A percentile compares a stretch with the other conserved stretches of the same genome.
These are phyloP conservation scores for Odocoileus virginianus DNA, from an alignment of 2,113 vertebrate species.

Conservation along the genomic window DNA sequence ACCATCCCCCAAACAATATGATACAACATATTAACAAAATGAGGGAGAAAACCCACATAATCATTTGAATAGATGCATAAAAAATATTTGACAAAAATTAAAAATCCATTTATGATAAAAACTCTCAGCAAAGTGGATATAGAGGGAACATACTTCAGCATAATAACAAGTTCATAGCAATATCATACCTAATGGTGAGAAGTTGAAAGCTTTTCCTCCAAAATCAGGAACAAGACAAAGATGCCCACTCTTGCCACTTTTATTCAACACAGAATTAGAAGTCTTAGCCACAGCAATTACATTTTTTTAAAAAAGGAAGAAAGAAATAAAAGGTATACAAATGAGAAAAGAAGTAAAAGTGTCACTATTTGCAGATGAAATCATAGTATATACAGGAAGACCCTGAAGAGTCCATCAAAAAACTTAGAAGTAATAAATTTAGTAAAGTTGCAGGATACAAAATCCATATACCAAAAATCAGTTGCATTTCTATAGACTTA, in stretches of 20 bases:
- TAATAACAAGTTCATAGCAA: not conserved
- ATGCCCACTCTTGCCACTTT: not conserved
- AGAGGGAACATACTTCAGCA: not conserved
- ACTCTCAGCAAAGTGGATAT: not conserved
- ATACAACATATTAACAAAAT: not conserved
- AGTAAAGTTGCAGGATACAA: not conserved
- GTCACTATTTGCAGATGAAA: not conserved
- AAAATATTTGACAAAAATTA: not conserved
- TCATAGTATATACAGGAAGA: not conserved
- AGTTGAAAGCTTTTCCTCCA: not conserved
- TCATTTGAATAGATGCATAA: not conserved
- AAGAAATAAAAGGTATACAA: not conserved
- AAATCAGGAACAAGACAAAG: not conserved
- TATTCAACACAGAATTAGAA: not conserved
- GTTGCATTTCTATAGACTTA: not conserved
- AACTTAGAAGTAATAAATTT: not conserved
- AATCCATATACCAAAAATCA: not conserved
- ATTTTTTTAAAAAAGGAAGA: not conserved
- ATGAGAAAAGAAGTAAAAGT: not conserved
- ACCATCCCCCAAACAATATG: not conserved
- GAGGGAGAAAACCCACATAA: not conserved
- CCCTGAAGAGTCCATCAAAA: not conserved
- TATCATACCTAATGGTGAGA: not conserved
- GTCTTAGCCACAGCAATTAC: not conserved
- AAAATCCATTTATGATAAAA: not conserved